Conservation (phyloP, 1,140 invertebrate species). For the Drepana arcuata region DNA sequence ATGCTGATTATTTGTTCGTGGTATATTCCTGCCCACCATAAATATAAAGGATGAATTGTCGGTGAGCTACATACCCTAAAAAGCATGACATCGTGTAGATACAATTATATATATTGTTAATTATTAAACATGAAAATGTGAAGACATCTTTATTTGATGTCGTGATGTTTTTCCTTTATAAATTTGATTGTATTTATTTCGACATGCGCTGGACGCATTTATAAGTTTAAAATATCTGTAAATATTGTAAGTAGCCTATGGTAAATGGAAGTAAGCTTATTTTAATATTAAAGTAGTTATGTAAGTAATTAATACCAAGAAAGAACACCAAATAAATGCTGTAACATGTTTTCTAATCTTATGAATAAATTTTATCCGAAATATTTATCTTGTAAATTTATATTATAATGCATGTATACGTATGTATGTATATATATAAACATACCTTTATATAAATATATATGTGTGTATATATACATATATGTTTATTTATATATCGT, state of each 20-base stretch:
- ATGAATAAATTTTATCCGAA: slow-evolving; percentile 46
- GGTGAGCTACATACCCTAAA: too few species aligned
- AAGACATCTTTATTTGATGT: too few species aligned
- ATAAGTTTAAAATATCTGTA: slow-evolving; percentile 19
- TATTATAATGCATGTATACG: slow-evolving; percentile 33
- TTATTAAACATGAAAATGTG: slow-evolving; percentile 10
- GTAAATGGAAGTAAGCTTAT: slow-evolving; percentile 20
- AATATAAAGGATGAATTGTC: too few species aligned
- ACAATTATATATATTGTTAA: not conserved
- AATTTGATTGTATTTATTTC: too few species aligned
- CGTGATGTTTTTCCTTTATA: too few species aligned
- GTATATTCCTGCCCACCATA: too few species aligned
- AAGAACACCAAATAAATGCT: slow-evolving; percentile 58
- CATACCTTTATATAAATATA: slow-evolving; percentile 12
- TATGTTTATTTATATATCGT: not conserved
- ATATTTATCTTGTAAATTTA: too few species aligned
- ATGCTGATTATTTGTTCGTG: too few species aligned
- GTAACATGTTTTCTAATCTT: slow-evolving; percentile 54
- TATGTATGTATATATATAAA: slow-evolving; percentile 12
- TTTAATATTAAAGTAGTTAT: too few species aligned
- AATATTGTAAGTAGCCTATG: slow-evolving; percentile 31
- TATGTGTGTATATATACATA: not conserved
- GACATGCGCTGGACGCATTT: slow-evolving; percentile 39
- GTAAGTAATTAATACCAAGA: slow-evolving; percentile 44
- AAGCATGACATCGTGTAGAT: too few species aligned